Evolutionary conservation across 2,797 vertebrate species (phyloP).

Genomic region (Menidia menidia): DNA sequence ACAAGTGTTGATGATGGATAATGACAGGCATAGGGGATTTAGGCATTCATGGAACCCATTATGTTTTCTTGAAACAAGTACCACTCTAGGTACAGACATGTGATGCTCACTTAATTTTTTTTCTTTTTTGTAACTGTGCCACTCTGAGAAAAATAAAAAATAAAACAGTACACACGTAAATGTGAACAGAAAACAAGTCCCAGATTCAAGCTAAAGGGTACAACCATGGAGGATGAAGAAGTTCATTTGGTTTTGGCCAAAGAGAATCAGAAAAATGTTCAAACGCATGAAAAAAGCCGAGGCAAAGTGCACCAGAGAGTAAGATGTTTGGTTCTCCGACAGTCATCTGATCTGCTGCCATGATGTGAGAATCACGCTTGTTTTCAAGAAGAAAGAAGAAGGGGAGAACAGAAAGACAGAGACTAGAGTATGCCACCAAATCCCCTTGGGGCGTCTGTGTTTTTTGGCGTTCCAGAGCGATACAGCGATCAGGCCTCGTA

Average conservation of each 20-base stretch:
- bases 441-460: slow-evolving; percentile 51
- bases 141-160: no score
- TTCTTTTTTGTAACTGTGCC: no score
- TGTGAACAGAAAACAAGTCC: background rate
- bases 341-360: slow-evolving; percentile 71
- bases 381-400: slow-evolving; percentile 54
- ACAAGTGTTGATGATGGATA: slow-evolving; percentile 14
- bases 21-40: slow-evolving; percentile 1
- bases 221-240: background rate
- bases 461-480: slow-evolving; percentile 66
- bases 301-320: slow-evolving; percentile 20
- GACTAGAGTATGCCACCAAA: slow-evolving; percentile 61
- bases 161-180: background rate
- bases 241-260: slow-evolving; percentile 9
- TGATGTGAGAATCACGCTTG: slow-evolving; percentile 66
- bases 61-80: slow-evolving; percentile 1
- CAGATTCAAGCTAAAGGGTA: background rate
- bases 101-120: no score
- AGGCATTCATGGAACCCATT: slow-evolving; percentile 6
- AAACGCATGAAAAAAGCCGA: slow-evolving; percentile 28
- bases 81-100: slow-evolving; percentile 3
- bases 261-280: slow-evolving; percentile 32
- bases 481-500: slow-evolving; percentile 51
- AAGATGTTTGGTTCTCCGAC: slow-evolving; percentile 61
- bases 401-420: slow-evolving; percentile 46